phyloP scores from a whole-genome alignment of 1,140 invertebrate genomes.

The Mya arenaria region DNA sequence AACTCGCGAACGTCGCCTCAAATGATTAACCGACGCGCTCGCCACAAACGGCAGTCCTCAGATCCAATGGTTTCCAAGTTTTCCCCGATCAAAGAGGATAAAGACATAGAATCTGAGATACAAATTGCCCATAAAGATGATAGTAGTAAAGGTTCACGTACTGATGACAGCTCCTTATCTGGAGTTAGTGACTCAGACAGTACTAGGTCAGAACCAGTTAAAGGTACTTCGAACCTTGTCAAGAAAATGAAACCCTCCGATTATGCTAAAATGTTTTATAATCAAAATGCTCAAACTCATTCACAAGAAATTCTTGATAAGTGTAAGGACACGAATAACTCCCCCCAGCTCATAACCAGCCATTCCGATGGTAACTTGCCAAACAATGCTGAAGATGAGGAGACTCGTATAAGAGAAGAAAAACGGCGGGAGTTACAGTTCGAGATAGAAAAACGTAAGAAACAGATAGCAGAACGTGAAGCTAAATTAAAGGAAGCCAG shows the following conservation, averaged over 20 bases:
- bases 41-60: conserved; percentile 79
- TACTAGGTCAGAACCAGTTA: conserved; percentile 73
- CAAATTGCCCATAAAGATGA: conserved; percentile 61
- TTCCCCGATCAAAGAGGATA: conserved; percentile 84
- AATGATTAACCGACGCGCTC: conserved; percentile 74
- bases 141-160: conserved; percentile 18
- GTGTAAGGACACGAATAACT: conserved; percentile 23
- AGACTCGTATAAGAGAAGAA: conserved; percentile 80
- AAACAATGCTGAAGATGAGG: conserved; percentile 70
- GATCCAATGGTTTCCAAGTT: conserved; percentile 81
- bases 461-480: conserved; percentile 85
- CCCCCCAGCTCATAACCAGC: conserved; percentile 48
- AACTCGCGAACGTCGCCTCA: conserved; percentile 77
- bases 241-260: conserved; percentile 69
- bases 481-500: conserved; percentile 83
- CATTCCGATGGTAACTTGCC: conserved; percentile 65
- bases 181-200: conserved; percentile 77
- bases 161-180: conserved; percentile 77
- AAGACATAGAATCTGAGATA: conserved; percentile 81
- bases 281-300: conserved; percentile 48
- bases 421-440: conserved; percentile 85
- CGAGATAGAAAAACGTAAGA: conserved; percentile 85
- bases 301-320: conserved; percentile 47
- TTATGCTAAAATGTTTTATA: conserved; percentile 74
- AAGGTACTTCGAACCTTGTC: conserved; percentile 50